phyloP scores from a whole-genome alignment of 2,888 invertebrate species.

The Masnerella sp. region DNA sequence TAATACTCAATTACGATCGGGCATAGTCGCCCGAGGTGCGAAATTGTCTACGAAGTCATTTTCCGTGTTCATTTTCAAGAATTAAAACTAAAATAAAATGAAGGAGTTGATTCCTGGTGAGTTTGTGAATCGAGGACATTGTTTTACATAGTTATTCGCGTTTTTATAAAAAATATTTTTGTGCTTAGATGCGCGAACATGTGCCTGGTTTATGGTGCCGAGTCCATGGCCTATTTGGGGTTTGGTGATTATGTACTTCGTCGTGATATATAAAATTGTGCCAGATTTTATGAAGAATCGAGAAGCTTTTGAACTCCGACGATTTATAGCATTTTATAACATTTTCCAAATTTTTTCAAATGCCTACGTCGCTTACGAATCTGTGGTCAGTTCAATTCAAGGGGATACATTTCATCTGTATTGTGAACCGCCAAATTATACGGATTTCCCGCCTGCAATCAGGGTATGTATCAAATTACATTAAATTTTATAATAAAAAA shows the following conservation, averaged over 20 bases:
- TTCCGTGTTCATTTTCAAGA: too few species aligned
- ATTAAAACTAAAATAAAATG: too few species aligned
- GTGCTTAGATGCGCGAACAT: not conserved
- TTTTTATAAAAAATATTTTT: too few species aligned
- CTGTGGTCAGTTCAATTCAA: slow-evolving; percentile 53
- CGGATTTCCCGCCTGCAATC: slow-evolving; percentile 78
- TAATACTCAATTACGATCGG: too few species aligned
- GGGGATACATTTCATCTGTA: slow-evolving; percentile 79
- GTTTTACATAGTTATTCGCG: too few species aligned
- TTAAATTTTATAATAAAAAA: too few species aligned
- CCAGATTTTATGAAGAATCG: slow-evolving; percentile 85
- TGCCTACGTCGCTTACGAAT: slow-evolving; percentile 65
- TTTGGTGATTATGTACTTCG: slow-evolving; percentile 78
- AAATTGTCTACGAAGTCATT: too few species aligned
- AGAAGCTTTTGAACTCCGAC: slow-evolving; percentile 83
- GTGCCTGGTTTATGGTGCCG: not conserved
- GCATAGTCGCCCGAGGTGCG: too few species aligned
- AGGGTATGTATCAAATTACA: slow-evolving; percentile 31
- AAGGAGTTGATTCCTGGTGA: too few species aligned
- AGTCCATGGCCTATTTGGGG: not conserved
- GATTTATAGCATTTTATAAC: slow-evolving; percentile 86
- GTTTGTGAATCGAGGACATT: too few species aligned
- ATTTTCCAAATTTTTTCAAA: slow-evolving; percentile 80
- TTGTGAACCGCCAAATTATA: slow-evolving; percentile 83
- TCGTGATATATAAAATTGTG: slow-evolving; percentile 80